These are phyloP conservation scores for Labroides dimidiatus DNA, from an alignment of 2,797 vertebrate genomes.

Conservation along the genomic window DNA sequence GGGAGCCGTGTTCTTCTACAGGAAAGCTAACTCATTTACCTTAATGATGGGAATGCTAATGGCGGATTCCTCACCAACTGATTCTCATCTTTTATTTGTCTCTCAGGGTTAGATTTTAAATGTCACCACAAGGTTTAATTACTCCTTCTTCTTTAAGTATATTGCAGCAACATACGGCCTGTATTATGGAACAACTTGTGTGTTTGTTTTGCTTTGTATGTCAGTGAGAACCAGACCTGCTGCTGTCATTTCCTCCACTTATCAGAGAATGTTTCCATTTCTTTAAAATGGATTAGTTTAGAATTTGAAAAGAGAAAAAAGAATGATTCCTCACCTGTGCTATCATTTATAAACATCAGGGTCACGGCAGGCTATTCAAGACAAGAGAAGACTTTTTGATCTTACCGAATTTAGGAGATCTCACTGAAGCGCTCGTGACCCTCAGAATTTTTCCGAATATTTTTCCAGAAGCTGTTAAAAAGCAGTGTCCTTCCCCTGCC, in stretches of 20 bases:
- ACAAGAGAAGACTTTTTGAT: too few species aligned
- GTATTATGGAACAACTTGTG: not conserved
- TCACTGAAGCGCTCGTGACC: too few species aligned
- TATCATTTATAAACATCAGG: too few species aligned
- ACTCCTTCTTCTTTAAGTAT: not conserved
- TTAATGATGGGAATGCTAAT: slow-evolving; percentile 38
- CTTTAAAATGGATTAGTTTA: too few species aligned
- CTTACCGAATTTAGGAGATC: too few species aligned
- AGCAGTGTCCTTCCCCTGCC: slow-evolving; percentile 18
- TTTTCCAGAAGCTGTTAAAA: slow-evolving; percentile 1
- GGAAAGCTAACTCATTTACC: slow-evolving; percentile 37
- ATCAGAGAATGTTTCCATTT: too few species aligned
- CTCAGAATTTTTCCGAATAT: too few species aligned
- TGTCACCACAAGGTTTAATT: slow-evolving; percentile 21
- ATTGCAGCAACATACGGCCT: not conserved
- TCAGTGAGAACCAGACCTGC: not conserved
- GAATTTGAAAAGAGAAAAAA: too few species aligned
- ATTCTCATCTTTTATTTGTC: slow-evolving; percentile 22
- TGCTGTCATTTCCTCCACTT: not conserved
- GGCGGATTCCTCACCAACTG: slow-evolving; percentile 29
- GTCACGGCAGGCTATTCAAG: too few species aligned
- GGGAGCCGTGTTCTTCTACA: slow-evolving; percentile 39
- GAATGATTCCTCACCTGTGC: too few species aligned
- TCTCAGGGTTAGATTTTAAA: slow-evolving; percentile 35
- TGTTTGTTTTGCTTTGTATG: not conserved